Evolutionary conservation across 2,888 invertebrate species (phyloP), one percentile per base, ranked within the genome.

Genomic region (Coelogynopora nodosa): DNA sequence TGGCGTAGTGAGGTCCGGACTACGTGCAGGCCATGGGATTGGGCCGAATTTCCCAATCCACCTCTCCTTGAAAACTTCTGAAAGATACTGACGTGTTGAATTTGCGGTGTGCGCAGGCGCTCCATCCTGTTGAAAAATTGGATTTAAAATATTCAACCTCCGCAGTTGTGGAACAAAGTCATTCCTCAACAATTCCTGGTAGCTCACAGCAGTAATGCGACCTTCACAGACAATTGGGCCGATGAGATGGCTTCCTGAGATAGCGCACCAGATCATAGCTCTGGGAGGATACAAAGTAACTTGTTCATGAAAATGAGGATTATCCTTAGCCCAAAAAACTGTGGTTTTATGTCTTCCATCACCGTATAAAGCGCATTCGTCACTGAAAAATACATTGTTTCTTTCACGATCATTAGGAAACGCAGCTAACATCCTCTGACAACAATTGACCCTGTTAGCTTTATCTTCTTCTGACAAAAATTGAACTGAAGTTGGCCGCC

Each of bases 81-180:
- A 10, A 27, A 80, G 81, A 1, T 30, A 82, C 82, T 27, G 5
- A 10, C 82, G 1, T 23, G 82, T 82, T 30, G 0, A n/a, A n/a
- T 26, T 10, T 82, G 82, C 82, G 10, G 82, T 82, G 82, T 82
- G 82, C 29, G 82, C 82, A 27, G 82, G 82, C 2, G 82, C 82
- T 26, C 82, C 82, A 82, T 82, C 82, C 27, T 82, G 82, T 2
- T 30, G 2, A 27, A 82, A 82, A 49, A 49, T 49, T 5, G 49
- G 49, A 49, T 49, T 49, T 49, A 49, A 5, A 49, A 49, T 49
- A 49, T 18, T 18, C 49, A 49, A 49, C 49, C 49, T 49, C 49
- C 18, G 49, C 49, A 49, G 49, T 49, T 49, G 49, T 49, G 49
- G 49, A 49, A 49, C 49, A 49, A 49, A 49, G 49, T 49, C 49